A percentile compares a stretch with the other conserved stretches of the same genome.
These are phyloP conservation scores for Chiroxiphia lanceolata DNA, from an alignment of 2,797 vertebrate species.

Conservation along the genomic window DNA sequence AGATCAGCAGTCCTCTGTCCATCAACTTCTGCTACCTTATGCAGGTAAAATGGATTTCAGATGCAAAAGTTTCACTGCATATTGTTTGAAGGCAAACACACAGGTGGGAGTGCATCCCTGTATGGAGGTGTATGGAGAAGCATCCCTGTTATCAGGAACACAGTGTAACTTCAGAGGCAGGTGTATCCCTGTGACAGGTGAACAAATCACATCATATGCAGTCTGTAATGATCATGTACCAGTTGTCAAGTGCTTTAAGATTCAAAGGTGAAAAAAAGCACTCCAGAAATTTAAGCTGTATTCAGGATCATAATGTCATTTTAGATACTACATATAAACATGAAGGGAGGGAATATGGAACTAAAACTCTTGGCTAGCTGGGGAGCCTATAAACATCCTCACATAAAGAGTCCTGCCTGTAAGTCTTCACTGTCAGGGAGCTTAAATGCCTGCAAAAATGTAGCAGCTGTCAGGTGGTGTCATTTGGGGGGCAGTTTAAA, in stretches of 20 bases:
- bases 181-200: neutral
- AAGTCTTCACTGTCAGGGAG: constrained; percentile 50
- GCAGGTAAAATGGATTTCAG: neutral
- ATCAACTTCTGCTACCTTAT: neutral
- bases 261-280: neutral
- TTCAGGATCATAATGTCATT: neutral
- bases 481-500: neutral
- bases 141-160: neutral
- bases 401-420: constrained; percentile 38
- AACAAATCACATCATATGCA: neutral
- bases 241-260: neutral
- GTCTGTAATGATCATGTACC: neutral
- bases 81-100: neutral
- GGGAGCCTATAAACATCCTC: constrained; percentile 49
- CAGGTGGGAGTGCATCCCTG: neutral
- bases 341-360: constrained; percentile 24
- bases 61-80: neutral
- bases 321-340: constrained; percentile 16
- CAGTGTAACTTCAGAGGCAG: neutral
- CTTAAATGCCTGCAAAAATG: neutral
- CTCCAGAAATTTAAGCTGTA: neutral
- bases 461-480: neutral
- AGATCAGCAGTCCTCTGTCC: neutral
- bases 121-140: neutral
- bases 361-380: constrained; percentile 54